These are phyloP conservation scores for Adelges cooleyi DNA, from an alignment of 1,140 invertebrate species.

Conservation along the genomic window DNA sequence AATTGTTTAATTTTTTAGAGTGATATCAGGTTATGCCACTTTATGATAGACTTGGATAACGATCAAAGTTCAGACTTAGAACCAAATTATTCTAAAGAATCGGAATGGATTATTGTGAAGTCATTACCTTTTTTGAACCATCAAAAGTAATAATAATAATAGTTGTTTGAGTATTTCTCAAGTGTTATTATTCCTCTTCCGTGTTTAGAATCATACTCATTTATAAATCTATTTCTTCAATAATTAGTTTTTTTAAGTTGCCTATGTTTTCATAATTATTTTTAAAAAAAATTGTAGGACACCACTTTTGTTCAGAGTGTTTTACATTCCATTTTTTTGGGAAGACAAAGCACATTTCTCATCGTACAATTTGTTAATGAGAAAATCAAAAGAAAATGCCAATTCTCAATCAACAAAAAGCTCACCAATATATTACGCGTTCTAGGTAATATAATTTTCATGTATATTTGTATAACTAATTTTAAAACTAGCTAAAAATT, in stretches of 20 bases:
- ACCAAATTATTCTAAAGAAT: slow-evolving; percentile 64
- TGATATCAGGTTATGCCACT: slow-evolving; percentile 61
- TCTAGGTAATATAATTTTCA: neutral
- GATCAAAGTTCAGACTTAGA: slow-evolving; percentile 55
- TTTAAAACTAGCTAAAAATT: neutral
- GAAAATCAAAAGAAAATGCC: slow-evolving; percentile 7
- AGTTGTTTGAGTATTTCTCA: no score
- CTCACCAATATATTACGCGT: neutral
- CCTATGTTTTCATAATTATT: neutral
- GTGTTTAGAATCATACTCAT: no score
- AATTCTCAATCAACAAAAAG: neutral
- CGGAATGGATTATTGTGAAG: slow-evolving; percentile 63
- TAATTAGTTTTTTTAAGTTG: neutral
- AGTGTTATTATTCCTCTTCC: no score
- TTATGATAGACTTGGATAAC: slow-evolving; percentile 77
- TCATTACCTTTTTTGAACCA: slow-evolving; percentile 66
- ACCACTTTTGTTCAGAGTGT: slow-evolving; percentile 57
- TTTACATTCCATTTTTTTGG: slow-evolving; percentile 77
- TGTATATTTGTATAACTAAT: neutral
- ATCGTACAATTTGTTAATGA: slow-evolving; percentile 68
- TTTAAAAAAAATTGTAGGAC: slow-evolving; percentile 1
- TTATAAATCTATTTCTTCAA: no score
- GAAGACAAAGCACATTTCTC: slow-evolving; percentile 57
- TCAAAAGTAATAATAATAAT: slow-evolving; percentile 51
- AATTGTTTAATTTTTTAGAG: slow-evolving; percentile 48